Percentiles rank a stretch among this genome's conserved stretches.
These are phyloP conservation scores for Galeopterus variegatus DNA, from an alignment of 2,113 vertebrate genomes.

Conservation along the genomic window DNA sequence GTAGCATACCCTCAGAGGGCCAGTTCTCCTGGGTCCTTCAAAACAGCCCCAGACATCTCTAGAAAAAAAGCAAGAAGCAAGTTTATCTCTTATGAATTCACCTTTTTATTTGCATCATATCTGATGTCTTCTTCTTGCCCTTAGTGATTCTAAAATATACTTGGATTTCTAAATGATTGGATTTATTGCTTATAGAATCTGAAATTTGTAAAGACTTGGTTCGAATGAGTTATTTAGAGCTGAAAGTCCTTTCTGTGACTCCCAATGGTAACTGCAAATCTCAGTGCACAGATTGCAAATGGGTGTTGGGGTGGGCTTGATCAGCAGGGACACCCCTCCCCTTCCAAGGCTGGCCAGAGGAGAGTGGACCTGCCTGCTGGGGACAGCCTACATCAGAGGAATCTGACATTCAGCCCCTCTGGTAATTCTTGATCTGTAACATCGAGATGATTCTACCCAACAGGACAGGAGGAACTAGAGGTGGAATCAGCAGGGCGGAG, in stretches of 20 bases:
- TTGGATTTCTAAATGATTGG: not conserved
- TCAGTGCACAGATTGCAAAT: not conserved
- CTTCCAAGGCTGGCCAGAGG: rapidly evolving
- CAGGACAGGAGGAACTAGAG: no score
- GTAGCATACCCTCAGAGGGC: not conserved
- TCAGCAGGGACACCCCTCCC: rapidly evolving
- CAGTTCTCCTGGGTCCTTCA: not conserved
- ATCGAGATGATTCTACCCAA: not conserved
- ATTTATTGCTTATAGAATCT: not conserved
- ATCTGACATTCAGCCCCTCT: rapidly evolving
- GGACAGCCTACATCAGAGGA: no score
- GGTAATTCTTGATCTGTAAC: not conserved
- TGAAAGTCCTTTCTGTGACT: not conserved
- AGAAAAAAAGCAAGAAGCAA: not conserved
- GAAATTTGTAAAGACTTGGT: not conserved
- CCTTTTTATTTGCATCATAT: not conserved
- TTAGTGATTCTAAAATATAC: not conserved
- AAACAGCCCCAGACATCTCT: not conserved
- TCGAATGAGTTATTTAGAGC: not conserved
- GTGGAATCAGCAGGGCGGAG: not conserved
- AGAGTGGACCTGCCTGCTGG: not conserved
- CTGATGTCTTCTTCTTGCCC: no score
- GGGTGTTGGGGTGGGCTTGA: rapidly evolving
- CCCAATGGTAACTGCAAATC: not conserved
- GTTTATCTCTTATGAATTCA: not conserved